Conservation (phyloP, 2,888 invertebrate genomes). For the Seira musarum region DNA sequence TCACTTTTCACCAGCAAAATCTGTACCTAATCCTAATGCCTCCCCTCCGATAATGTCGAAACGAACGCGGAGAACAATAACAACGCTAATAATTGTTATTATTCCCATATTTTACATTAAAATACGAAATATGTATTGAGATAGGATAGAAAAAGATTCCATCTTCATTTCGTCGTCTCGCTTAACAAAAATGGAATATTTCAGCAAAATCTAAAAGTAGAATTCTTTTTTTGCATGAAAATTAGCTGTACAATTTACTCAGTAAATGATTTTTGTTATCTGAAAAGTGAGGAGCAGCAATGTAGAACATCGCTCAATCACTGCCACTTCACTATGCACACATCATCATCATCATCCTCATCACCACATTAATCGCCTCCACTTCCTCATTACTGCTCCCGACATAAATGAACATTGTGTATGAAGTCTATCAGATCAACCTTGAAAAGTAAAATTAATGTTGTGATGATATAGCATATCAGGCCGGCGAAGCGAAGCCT, state of each 20-base stretch:
- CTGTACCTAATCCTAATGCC: no score
- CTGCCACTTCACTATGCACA: not conserved
- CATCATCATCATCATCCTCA: not conserved
- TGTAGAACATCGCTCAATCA: not conserved
- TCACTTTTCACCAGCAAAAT: no score
- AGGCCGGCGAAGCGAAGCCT: not conserved
- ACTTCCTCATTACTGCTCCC: constrained; percentile 32
- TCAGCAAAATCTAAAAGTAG: not conserved
- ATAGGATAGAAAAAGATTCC: not conserved
- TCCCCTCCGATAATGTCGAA: no score
- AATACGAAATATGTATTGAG: not conserved
- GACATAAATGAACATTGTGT: no score
- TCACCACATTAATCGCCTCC: not conserved
- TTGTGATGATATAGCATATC: not conserved
- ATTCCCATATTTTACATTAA: no score
- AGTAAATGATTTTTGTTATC: not conserved
- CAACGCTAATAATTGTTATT: no score
- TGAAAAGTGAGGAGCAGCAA: not conserved
- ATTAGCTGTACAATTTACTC: not conserved
- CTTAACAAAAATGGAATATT: not conserved
- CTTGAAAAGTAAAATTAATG: constrained; percentile 29
- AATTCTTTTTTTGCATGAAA: not conserved
- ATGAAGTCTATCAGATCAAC: constrained; percentile 29
- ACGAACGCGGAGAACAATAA: no score
- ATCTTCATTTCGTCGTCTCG: not conserved